Base-by-base conservation (phyloP, 2,797 vertebrate species). In the Typhlichthys eigenmanni region DNA sequence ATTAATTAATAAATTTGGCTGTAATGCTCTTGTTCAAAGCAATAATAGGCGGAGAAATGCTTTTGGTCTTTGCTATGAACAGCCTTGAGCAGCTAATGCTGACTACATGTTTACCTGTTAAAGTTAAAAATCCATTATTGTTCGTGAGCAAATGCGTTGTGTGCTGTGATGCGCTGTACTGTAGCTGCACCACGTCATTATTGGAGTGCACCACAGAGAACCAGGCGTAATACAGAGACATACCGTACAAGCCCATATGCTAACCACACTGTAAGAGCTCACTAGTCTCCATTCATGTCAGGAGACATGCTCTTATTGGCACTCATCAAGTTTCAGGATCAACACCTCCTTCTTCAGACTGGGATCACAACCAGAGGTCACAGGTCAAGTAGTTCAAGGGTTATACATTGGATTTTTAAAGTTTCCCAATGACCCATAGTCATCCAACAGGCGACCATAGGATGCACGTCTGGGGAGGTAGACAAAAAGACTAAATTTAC, bases 321-420 rank as follows among this genome's bases (percentile, higher is more conserved):
- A 47, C 49, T 50, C 49, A 16, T 32, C 32, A n/a, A 45, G 14
- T 57, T 9, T 52, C 48, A 43, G 55, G 7, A 57, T 34, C 24
- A 62, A 24, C 1, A 1, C 49, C 45, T 67, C n/a, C 19, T 45
- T 55, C 52, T 58, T 53, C 50, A 69, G 46, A 13, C 16, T 19
- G 56, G 13, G 32, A 3, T 56, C 32, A 13, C 38, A 16, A 54
- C 13, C 2, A 4, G 5, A 19, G 47, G 19, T 67, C 19, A 53
- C 38, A 43, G 3, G 12, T 13, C 43, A 47, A 0, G 47, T 14
- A 14, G 53, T 13, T 1, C 91, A 95, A 66, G 93, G 92, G 0
- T 96, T 94, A 0, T 94, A 97, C 58, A 96, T 91, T 7, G 96
- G 96, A 78, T 97, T 98, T 89, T 85, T 93, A 91, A 95, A 96